A percentile compares a stretch with the other conserved stretches of the same genome.
These are phyloP conservation scores for Drosophila paulistorum DNA, from an alignment of 1,140 invertebrate genomes.

Conservation along the genomic window DNA sequence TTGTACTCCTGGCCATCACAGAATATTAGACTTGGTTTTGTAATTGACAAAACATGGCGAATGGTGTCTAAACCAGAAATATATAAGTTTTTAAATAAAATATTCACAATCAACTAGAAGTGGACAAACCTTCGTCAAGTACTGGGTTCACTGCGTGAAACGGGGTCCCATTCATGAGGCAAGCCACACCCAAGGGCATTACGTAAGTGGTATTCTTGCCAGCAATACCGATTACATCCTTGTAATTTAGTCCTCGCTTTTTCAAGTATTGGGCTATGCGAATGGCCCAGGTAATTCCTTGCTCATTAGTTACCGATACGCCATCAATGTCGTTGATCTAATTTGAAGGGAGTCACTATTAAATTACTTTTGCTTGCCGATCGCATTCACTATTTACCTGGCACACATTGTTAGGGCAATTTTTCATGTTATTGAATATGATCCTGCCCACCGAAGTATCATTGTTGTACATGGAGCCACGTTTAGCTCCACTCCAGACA, in stretches of 20 bases:
- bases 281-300: constrained; percentile 65
- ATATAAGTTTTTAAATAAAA: not conserved
- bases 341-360: not conserved
- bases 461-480: constrained; percentile 58
- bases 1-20: constrained; percentile 67
- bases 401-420: constrained; percentile 65
- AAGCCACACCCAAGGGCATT: constrained; percentile 64
- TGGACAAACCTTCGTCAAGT: constrained; percentile 56
- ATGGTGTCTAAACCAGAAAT: constrained; percentile 40
- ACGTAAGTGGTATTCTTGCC: constrained; percentile 70
- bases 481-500: constrained; percentile 66
- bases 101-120: too few relatives aligned
- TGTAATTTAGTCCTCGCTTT: constrained; percentile 52
- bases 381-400: constrained; percentile 38
- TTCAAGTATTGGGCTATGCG: constrained; percentile 68
- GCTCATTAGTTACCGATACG: constrained; percentile 50
- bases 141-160: constrained; percentile 64
- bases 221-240: constrained; percentile 70
- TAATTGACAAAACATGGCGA: constrained; percentile 60
- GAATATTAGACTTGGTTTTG: constrained; percentile 68
- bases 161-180: constrained; percentile 68
- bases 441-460: constrained; percentile 58
- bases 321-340: constrained; percentile 67
- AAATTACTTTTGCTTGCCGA: not conserved
- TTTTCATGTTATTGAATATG: constrained; percentile 60